Evolutionary conservation across 2,797 vertebrate genomes (phyloP).

Genomic region (Mallotus villosus): DNA sequence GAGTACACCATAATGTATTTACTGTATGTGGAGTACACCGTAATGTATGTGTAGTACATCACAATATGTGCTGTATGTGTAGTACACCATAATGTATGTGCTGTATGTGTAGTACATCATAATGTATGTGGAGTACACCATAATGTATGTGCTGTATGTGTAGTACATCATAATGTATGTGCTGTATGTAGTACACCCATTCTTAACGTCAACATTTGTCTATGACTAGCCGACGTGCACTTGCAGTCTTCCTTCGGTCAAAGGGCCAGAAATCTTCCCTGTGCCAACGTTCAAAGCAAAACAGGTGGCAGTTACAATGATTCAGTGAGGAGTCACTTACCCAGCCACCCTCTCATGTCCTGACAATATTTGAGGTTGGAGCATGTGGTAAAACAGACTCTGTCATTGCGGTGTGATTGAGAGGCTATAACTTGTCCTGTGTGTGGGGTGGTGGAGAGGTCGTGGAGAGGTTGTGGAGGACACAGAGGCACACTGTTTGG

Average conservation of each 20-base stretch:
- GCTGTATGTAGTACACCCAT: slow-evolving; percentile 18
- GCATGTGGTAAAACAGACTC: slow-evolving; percentile 41
- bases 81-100: too few relatives aligned
- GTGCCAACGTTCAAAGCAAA: slow-evolving; percentile 53
- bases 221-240: slow-evolving; percentile 14
- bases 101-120: too few relatives aligned
- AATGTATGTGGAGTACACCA: too few relatives aligned
- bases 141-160: slow-evolving; percentile 2
- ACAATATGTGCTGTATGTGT: too few relatives aligned
- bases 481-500: not conserved
- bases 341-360: slow-evolving; percentile 33
- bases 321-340: slow-evolving; percentile 46
- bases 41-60: too few relatives aligned
- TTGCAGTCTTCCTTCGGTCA: slow-evolving; percentile 40
- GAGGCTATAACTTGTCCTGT: slow-evolving; percentile 19
- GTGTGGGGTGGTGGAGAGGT: slow-evolving; percentile 26
- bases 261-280: slow-evolving; percentile 41
- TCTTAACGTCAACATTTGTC: slow-evolving; percentile 36
- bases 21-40: too few relatives aligned
- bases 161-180: slow-evolving; percentile 9
- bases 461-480: slow-evolving; percentile 22
- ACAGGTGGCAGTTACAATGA: slow-evolving; percentile 49
- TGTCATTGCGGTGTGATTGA: slow-evolving; percentile 42
- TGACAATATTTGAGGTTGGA: slow-evolving; percentile 30
- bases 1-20: too few relatives aligned